A percentile compares a stretch with the other conserved stretches of the same genome.
Conservation (phyloP, 2,797 vertebrate genomes). For the Molossus alvarezi region DNA sequence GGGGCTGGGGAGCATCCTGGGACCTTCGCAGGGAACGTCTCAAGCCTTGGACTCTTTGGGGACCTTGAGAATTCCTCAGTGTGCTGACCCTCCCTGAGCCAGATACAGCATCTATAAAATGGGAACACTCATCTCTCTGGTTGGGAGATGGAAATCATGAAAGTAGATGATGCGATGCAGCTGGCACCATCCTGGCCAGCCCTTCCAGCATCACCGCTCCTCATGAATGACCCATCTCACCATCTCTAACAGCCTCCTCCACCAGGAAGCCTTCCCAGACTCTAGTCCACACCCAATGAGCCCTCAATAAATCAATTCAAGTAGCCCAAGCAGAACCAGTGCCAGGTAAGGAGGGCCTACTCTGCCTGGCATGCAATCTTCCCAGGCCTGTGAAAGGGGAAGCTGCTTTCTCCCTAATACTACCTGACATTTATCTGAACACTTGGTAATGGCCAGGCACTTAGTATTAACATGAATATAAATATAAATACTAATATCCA, state of each 20-base stretch:
- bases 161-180: background rate
- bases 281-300: background rate
- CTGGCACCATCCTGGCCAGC: background rate
- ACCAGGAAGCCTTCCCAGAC: constrained; percentile 27
- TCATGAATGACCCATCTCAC: background rate
- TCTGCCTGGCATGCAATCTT: background rate
- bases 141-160: background rate
- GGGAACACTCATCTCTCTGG: background rate
- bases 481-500: background rate
- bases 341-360: background rate
- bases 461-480: background rate
- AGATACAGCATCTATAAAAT: background rate
- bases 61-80: background rate
- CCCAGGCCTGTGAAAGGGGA: background rate
- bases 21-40: background rate
- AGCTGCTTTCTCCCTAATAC: background rate
- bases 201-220: background rate
- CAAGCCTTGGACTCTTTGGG: background rate
- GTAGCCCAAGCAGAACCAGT: background rate
- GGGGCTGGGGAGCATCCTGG: background rate
- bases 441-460: background rate
- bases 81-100: background rate
- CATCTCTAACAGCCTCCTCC: background rate
- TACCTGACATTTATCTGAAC: background rate
- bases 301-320: background rate